These are phyloP conservation scores for Poecilia velifera DNA, from an alignment of 2,797 vertebrate genomes.

Conservation along the genomic window DNA sequence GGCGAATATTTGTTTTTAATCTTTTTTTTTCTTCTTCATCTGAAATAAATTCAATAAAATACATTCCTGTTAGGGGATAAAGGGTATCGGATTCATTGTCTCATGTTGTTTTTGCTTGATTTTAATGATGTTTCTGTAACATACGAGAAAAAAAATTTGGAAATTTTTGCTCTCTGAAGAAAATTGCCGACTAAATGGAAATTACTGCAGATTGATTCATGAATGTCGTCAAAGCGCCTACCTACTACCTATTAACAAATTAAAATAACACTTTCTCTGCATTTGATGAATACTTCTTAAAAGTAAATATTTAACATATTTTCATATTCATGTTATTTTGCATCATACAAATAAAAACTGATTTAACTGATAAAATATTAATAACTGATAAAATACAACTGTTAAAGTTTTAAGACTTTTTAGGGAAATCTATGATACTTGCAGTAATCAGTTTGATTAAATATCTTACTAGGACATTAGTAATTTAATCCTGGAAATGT, in stretches of 20 bases:
- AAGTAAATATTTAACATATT: neutral
- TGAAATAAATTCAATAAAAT: constrained; percentile 78
- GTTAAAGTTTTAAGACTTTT: no score
- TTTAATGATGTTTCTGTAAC: neutral
- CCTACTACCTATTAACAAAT: neutral
- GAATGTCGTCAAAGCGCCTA: no score
- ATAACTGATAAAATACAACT: neutral
- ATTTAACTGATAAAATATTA: neutral
- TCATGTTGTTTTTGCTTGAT: neutral
- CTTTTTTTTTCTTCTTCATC: constrained; percentile 64
- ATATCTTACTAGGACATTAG: no score
- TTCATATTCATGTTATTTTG: neutral
- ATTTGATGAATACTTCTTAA: no score
- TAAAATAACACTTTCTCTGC: no score
- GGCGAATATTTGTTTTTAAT: constrained; percentile 73
- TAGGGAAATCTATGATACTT: no score
- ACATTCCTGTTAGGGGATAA: constrained; percentile 65
- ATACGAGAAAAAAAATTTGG: neutral
- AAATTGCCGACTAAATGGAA: neutral
- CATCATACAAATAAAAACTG: neutral
- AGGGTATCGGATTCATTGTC: constrained; percentile 34
- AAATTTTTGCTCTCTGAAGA: neutral
- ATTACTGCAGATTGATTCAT: neutral
- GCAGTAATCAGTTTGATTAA: no score
- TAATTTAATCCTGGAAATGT: no score